Evolutionary conservation across 2,113 vertebrate genomes (phyloP).

Genomic region (Petroica traversi): DNA sequence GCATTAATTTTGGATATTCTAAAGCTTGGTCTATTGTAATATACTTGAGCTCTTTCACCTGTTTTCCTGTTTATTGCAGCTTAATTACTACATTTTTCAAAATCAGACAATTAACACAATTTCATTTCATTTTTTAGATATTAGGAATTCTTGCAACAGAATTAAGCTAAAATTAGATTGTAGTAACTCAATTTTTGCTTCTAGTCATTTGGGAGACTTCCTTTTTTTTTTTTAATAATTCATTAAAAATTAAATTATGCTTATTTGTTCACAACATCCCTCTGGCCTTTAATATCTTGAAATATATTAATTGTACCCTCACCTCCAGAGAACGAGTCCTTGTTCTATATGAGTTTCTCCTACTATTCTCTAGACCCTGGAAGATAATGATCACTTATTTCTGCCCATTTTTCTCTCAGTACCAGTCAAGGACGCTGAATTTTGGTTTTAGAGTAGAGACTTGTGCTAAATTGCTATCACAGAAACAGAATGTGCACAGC

Average conservation of each 20-base stretch:
- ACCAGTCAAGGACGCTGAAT: background rate
- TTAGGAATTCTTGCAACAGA: background rate
- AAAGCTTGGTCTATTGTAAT: background rate
- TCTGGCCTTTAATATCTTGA: conserved; percentile 4
- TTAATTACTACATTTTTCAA: background rate
- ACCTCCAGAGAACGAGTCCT: background rate
- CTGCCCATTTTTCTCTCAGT: background rate
- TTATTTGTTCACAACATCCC: conserved; percentile 45
- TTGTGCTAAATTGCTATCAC: background rate
- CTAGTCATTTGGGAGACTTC: background rate
- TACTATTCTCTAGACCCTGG: background rate
- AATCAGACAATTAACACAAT: background rate
- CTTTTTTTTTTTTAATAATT: background rate
- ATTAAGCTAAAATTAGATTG: conserved; percentile 17
- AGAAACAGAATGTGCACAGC: background rate
- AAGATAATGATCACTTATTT: background rate
- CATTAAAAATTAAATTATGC: conserved; percentile 39
- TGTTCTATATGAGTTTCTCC: background rate
- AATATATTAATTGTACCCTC: background rate
- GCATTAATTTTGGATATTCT: background rate
- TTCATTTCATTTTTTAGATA: conserved; percentile 6
- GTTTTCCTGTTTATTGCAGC: background rate
- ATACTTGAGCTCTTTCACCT: background rate
- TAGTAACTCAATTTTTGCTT: conserved; percentile 4
- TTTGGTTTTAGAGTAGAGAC: background rate